These are phyloP conservation scores for Drosophila paulistorum DNA, from an alignment of 1,140 invertebrate species.

Conservation along the genomic window DNA sequence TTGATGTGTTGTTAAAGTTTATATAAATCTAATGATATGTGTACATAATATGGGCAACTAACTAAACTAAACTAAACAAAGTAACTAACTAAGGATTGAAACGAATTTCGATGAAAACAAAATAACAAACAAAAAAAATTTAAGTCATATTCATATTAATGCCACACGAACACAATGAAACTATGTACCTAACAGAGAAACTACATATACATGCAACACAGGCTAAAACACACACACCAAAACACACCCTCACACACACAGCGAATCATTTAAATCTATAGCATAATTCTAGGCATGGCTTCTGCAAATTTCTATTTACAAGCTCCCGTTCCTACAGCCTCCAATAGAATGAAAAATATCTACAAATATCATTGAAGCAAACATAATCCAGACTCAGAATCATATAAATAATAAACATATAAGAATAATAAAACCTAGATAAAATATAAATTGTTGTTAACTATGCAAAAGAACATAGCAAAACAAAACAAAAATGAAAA, in stretches of 20 bases:
- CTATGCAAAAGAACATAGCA: conserved; percentile 35
- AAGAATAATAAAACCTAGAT: conserved; percentile 38
- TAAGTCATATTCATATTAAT: conserved; percentile 30
- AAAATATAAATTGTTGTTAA: conserved; percentile 65
- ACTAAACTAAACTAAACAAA: conserved; percentile 16
- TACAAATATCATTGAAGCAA: conserved; percentile 26
- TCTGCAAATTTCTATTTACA: conserved; percentile 72
- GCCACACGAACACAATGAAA: conserved; percentile 72
- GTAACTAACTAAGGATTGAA: conserved; percentile 18
- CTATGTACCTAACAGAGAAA: conserved; percentile 79
- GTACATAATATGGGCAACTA: conserved; percentile 21
- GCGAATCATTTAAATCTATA: conserved; percentile 32
- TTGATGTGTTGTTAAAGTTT: conserved; percentile 64
- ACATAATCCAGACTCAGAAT: conserved; percentile 63
- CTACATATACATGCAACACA: conserved; percentile 62
- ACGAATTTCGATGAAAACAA: conserved; percentile 56
- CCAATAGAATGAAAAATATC: conserved; percentile 23
- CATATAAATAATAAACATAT: conserved; percentile 45
- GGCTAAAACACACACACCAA: conserved; percentile 11
- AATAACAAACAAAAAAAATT: neutral
- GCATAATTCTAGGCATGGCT: conserved; percentile 49
- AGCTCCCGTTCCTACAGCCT: conserved; percentile 31
- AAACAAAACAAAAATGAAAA: conserved; percentile 12
- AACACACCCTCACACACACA: conserved; percentile 13
- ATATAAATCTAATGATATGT: conserved; percentile 4